Conservation (phyloP, 2,888 invertebrate species). For the Mimachlamys varia region DNA sequence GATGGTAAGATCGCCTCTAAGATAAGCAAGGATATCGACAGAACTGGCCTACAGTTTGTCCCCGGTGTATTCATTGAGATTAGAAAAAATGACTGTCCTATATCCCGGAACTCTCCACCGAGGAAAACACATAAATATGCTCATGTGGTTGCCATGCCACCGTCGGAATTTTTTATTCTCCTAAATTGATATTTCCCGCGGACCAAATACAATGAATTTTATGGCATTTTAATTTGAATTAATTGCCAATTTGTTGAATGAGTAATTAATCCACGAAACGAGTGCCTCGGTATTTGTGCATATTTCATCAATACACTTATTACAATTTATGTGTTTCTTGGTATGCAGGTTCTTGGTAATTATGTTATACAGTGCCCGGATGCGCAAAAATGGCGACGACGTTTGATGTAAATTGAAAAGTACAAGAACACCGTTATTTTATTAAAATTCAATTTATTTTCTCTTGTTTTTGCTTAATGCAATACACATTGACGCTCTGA, state of each 20-base stretch:
- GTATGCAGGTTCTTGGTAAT: conserved; percentile 1
- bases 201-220: not conserved
- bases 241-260: conserved; percentile 31
- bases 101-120: not conserved
- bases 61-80: not conserved
- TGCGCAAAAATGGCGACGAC: not conserved
- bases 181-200: conserved; percentile 1
- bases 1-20: not conserved
- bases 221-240: not conserved
- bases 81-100: conserved; percentile 18
- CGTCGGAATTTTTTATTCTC: not conserved
- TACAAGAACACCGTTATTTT: not conserved
- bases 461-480: not conserved
- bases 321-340: conserved; percentile 31
- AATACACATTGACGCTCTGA: too few species aligned
- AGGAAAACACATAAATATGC: conserved; percentile 9
- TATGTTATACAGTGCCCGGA: not conserved
- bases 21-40: not conserved
- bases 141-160: not conserved
- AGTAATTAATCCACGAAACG: conserved; percentile 7
- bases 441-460: not conserved
- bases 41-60: not conserved
- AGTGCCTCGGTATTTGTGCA: not conserved
- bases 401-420: not conserved
- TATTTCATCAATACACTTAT: conserved; percentile 14